These are phyloP conservation scores for Carcharodon carcharias DNA, from an alignment of 2,797 vertebrate genomes.

Conservation along the genomic window DNA sequence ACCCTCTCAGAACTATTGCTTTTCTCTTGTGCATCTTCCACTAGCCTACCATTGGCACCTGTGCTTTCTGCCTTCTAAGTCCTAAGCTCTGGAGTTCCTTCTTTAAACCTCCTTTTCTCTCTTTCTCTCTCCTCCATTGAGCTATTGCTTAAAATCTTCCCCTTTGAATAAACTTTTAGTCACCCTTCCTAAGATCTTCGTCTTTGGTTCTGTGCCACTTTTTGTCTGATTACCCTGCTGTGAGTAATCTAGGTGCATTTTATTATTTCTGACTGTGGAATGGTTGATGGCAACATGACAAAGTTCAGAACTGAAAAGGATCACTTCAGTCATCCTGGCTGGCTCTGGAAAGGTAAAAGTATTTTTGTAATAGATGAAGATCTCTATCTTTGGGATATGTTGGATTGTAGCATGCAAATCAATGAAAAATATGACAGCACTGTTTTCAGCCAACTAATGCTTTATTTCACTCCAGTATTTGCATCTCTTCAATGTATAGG, in stretches of 20 bases:
- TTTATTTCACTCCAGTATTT: too few species aligned
- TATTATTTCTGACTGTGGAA: not conserved
- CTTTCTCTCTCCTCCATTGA: not conserved
- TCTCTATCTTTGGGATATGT: not conserved
- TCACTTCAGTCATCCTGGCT: not conserved
- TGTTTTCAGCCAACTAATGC: too few species aligned
- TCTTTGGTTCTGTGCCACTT: not conserved
- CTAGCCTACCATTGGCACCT: not conserved
- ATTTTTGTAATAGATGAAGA: not conserved
- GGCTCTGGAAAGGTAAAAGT: not conserved
- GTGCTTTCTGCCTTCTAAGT: not conserved
- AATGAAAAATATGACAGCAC: too few species aligned
- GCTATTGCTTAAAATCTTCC: not conserved
- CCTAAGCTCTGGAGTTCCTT: not conserved
- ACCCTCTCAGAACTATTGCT: not conserved
- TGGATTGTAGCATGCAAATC: too few species aligned
- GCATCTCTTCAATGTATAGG: too few species aligned
- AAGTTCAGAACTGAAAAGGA: not conserved
- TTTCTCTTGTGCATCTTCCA: not conserved
- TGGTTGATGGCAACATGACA: not conserved
- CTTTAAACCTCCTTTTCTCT: not conserved
- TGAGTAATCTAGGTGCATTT: not conserved
- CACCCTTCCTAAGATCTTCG: not conserved
- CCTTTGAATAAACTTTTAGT: not conserved
- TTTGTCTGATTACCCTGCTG: not conserved